Percentiles rank a stretch among this genome's conserved stretches.
Evolutionary conservation across 2,113 vertebrate genomes (phyloP).

Genomic region (Larimichthys crocea): DNA sequence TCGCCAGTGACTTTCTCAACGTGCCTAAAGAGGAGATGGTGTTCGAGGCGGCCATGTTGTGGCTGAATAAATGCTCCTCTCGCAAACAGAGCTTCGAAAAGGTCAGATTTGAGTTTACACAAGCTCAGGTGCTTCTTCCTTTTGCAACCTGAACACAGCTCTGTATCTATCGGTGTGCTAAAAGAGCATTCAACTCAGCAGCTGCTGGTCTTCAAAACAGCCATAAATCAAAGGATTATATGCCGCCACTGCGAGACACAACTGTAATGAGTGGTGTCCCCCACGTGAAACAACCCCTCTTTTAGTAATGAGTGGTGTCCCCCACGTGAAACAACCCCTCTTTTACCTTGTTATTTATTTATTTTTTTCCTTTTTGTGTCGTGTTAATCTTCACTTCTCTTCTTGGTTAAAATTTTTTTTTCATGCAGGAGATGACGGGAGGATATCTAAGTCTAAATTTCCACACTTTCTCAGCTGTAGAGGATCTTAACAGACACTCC

Average conservation of each 20-base stretch:
- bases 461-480: too few relatives aligned
- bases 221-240: slow-evolving; percentile 12
- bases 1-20: slow-evolving; percentile 83
- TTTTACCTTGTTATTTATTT: background rate
- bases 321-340: background rate
- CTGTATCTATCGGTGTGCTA: background rate
- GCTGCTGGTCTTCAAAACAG: slow-evolving; percentile 13
- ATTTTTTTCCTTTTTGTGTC: background rate
- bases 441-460: too few relatives aligned
- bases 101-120: slow-evolving; percentile 62
- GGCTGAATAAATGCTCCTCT: slow-evolving; percentile 82
- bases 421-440: too few relatives aligned
- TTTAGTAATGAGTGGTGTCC: background rate
- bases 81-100: slow-evolving; percentile 85
- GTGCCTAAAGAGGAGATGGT: slow-evolving; percentile 84
- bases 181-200: slow-evolving; percentile 3
- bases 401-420: too few relatives aligned
- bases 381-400: background rate
- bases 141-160: background rate
- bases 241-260: background rate
- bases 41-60: slow-evolving; percentile 84
- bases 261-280: background rate
- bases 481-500: background rate
- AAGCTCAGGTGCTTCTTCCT: background rate
- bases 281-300: background rate